Evolutionary conservation across 2,797 vertebrate species (phyloP).

Genomic region (Notamacropus eugenii): DNA sequence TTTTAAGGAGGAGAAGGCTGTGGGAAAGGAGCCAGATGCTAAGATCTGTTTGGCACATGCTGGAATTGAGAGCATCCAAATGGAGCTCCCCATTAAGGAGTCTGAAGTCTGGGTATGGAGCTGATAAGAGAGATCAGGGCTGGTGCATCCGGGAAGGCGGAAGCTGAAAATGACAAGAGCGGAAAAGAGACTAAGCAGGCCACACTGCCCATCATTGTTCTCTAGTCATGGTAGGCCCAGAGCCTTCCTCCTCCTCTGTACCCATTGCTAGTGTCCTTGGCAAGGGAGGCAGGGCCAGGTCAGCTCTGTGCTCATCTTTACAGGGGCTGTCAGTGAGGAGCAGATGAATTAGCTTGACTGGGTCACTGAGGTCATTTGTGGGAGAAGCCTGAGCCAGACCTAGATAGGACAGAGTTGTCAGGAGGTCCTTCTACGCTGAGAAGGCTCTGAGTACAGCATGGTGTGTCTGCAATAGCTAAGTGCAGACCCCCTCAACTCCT

Average conservation of each 20-base stretch:
- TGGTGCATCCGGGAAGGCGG: background rate
- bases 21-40: background rate
- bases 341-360: background rate
- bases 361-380: background rate
- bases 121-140: background rate
- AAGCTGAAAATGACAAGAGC: background rate
- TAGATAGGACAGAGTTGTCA: background rate
- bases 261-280: background rate
- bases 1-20: background rate
- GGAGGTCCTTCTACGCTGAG: background rate
- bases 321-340: background rate
- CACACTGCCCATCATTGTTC: no score
- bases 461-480: no score
- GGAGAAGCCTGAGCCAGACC: constrained; percentile 13
- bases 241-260: background rate
- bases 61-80: background rate
- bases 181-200: background rate
- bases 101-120: background rate
- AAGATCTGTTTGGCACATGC: background rate
- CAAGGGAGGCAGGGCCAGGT: background rate
- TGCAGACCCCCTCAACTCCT: background rate
- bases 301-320: background rate
- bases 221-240: no score
- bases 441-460: background rate
- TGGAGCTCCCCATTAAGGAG: background rate